Conservation (phyloP, 1,140 invertebrate genomes). For the Eurosta solidaginis region DNA sequence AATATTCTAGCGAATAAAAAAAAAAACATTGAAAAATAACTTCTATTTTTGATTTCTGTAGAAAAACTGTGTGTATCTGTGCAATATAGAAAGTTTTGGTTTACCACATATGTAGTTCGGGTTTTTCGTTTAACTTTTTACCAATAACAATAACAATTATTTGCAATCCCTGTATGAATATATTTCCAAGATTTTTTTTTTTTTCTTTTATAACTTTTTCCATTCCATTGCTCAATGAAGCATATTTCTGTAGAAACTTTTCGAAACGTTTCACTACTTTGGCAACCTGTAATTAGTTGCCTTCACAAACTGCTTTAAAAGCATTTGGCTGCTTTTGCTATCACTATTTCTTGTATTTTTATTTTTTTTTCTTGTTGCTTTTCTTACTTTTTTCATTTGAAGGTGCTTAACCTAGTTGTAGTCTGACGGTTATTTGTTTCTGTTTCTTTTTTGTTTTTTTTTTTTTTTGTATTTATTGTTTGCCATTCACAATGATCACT, state of each 20-base stretch:
- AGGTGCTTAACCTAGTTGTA: conserved; percentile 27
- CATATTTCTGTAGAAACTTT: conserved; percentile 26
- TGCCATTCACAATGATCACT: neutral
- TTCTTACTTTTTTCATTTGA: conserved; percentile 10
- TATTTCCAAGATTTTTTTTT: neutral
- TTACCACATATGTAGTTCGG: no score
- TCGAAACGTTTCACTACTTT: conserved; percentile 9
- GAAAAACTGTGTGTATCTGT: neutral
- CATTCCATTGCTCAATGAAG: conserved; percentile 19
- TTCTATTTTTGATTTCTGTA: no score
- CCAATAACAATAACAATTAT: neutral
- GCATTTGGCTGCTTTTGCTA: conserved; percentile 5
- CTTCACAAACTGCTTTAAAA: conserved; percentile 23
- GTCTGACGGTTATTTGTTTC: neutral
- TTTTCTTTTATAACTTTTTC: neutral
- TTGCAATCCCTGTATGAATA: neutral
- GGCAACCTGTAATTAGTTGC: conserved; percentile 33
- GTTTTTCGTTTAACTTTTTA: neutral
- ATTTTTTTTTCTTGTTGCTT: conserved; percentile 30
- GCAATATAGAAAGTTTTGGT: neutral
- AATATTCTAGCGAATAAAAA: no score
- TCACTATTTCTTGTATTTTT: conserved; percentile 34
- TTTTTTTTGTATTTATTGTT: no score
- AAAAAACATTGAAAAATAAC: no score
- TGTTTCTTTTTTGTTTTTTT: no score